Conservation (phyloP, 2,113 vertebrate species). For the Sorex fumeus region DNA sequence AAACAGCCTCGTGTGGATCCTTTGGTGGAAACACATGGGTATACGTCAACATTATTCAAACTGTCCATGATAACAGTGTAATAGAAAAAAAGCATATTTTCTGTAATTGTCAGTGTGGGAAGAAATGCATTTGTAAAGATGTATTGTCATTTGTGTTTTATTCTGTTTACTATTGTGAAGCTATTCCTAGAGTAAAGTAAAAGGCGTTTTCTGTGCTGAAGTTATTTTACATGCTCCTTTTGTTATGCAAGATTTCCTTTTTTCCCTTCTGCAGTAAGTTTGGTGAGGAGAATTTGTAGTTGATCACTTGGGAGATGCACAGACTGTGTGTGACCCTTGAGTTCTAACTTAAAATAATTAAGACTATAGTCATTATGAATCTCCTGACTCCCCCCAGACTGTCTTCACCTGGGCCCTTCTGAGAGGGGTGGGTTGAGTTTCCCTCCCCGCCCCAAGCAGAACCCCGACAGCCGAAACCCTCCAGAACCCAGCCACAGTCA, state of each 20-base stretch:
- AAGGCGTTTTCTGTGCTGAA: constrained; percentile 34
- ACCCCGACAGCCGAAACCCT: too few species aligned
- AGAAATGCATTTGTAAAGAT: constrained; percentile 52
- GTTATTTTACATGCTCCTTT: constrained; percentile 12
- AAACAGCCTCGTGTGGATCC: neutral
- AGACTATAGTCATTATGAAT: constrained; percentile 30
- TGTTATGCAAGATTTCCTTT: constrained; percentile 26
- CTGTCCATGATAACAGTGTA: neutral
- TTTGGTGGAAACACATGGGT: neutral
- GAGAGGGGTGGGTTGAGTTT: too few species aligned
- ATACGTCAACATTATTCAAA: constrained; percentile 43
- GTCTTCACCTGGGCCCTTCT: too few species aligned
- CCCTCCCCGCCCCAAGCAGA: too few species aligned
- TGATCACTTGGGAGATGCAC: neutral
- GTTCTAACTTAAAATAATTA: constrained; percentile 47
- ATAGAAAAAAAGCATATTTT: constrained; percentile 30
- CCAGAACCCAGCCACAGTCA: too few species aligned
- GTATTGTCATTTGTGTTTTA: constrained; percentile 31
- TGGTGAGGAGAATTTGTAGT: neutral
- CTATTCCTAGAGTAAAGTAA: constrained; percentile 56
- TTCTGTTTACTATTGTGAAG: constrained; percentile 44
- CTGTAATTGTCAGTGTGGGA: constrained; percentile 15
- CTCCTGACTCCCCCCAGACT: too few species aligned
- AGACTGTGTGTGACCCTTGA: neutral
- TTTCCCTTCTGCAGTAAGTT: neutral